A percentile compares a stretch with the other conserved stretches of the same genome.
Conservation (phyloP, 2,888 invertebrate species). For the Melanostoma mellinum region DNA sequence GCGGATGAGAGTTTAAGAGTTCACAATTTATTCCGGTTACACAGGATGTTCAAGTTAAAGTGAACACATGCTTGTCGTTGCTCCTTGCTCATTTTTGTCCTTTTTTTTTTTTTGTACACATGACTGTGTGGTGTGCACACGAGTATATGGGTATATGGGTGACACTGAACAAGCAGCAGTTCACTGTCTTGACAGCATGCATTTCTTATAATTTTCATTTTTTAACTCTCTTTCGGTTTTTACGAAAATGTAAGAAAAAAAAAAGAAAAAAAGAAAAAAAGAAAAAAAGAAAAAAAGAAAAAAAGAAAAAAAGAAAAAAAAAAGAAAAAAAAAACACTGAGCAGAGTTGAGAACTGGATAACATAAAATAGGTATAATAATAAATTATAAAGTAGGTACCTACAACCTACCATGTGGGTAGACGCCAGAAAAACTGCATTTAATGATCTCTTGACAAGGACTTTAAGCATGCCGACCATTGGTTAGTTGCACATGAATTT, state of each 20-base stretch:
- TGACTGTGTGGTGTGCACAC: background rate
- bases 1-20: conserved; percentile 69
- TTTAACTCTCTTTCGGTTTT: background rate
- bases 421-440: too few species aligned
- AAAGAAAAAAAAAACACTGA: too few species aligned
- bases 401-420: too few species aligned
- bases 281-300: conserved; percentile 6
- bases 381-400: too few species aligned
- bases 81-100: conserved; percentile 30
- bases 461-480: too few species aligned
- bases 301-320: background rate
- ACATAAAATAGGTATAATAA: too few species aligned
- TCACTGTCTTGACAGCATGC: conserved; percentile 25
- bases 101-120: conserved; percentile 4
- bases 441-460: too few species aligned
- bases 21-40: conserved; percentile 72
- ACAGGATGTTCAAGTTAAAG: conserved; percentile 71
- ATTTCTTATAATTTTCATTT: conserved; percentile 12
- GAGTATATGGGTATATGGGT: conserved; percentile 11
- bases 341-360: too few species aligned
- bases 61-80: conserved; percentile 66
- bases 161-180: conserved; percentile 9
- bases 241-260: background rate
- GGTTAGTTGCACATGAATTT: too few species aligned
- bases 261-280: background rate